Percentiles rank a stretch among this genome's conserved stretches.
phyloP scores from a whole-genome alignment of 2,113 vertebrate species.

The Malurus cyaneus region DNA sequence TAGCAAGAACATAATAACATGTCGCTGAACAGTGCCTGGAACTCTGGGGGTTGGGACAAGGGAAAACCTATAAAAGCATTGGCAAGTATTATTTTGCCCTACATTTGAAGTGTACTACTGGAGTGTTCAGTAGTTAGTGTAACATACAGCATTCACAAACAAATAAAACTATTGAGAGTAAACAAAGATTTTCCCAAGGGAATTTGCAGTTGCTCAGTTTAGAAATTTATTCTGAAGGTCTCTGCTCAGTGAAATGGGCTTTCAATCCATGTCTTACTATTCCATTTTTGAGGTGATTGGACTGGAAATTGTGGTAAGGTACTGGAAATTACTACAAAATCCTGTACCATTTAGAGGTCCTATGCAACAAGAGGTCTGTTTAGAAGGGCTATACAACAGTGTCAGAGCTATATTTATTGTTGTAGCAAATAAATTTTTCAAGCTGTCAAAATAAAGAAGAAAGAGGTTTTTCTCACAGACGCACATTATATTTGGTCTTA shows the following conservation, averaged over 20 bases:
- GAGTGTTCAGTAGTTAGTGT: neutral
- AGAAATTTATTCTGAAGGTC: neutral
- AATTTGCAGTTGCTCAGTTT: neutral
- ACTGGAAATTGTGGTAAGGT: neutral
- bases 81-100: neutral
- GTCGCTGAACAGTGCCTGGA: neutral
- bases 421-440: neutral
- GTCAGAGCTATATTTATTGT: neutral
- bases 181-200: neutral
- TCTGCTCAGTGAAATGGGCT: neutral
- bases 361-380: neutral
- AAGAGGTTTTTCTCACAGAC: neutral
- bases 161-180: neutral
- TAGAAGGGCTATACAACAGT: neutral
- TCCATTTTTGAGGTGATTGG: neutral
- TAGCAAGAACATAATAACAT: neutral
- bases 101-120: neutral
- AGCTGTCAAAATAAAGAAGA: neutral
- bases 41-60: neutral
- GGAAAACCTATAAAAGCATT: neutral
- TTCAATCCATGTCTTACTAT: neutral
- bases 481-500: neutral
- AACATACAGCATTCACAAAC: neutral
- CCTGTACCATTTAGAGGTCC: neutral
- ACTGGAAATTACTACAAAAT: neutral